Percentiles rank a stretch among this genome's conserved stretches.
Evolutionary conservation across 1,140 invertebrate species (phyloP).

Genomic region (Dendrolimus punctatus): DNA sequence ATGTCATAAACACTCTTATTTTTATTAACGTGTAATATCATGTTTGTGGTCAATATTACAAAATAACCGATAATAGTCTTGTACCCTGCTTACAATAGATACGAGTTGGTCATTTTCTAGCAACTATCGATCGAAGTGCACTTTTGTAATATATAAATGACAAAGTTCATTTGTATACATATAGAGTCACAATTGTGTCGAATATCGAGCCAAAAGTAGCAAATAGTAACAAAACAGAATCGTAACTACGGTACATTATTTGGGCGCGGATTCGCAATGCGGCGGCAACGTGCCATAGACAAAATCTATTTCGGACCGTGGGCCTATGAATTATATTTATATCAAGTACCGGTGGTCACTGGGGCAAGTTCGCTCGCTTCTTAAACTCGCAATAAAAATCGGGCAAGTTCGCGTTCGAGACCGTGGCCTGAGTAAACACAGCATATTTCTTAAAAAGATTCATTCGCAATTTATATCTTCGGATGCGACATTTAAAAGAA

Average conservation of each 20-base stretch:
- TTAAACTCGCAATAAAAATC: conserved; percentile 64
- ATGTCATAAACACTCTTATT: no score
- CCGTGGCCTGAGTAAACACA: conserved; percentile 40
- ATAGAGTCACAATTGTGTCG: no score
- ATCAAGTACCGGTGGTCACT: conserved; percentile 54
- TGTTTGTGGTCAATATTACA: no score
- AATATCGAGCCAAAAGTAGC: no score
- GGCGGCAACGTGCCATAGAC: conserved; percentile 30
- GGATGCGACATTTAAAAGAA: neutral
- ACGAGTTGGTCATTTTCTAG: no score
- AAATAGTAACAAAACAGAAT: no score
- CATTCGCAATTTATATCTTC: neutral
- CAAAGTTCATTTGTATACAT: neutral
- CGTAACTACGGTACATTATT: conserved; percentile 11
- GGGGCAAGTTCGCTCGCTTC: conserved; percentile 64
- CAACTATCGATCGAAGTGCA: no score
- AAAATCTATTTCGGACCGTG: conserved; percentile 43
- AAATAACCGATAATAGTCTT: no score
- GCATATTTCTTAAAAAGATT: conserved; percentile 5
- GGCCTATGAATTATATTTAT: conserved; percentile 56
- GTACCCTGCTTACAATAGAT: no score
- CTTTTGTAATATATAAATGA: no score
- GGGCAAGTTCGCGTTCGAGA: conserved; percentile 60
- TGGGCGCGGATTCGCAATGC: conserved; percentile 15
- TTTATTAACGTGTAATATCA: no score